Evolutionary conservation across 2,797 vertebrate genomes (phyloP), one percentile per base, ranked within the genome.

Genomic region (Novumbra hubbsi): DNA sequence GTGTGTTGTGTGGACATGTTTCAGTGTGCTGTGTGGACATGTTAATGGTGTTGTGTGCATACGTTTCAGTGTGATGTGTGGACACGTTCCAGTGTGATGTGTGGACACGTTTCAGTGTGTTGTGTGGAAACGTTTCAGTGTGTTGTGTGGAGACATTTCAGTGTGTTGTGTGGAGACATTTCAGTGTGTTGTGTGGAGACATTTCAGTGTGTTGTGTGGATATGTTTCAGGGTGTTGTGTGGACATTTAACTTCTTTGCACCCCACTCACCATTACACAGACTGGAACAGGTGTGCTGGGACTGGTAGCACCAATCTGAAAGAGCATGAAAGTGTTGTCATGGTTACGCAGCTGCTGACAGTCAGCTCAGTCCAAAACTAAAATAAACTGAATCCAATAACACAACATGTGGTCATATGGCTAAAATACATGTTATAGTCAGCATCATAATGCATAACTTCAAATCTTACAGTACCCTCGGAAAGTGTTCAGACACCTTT

Each of bases 291-390:
- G 71, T 72, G 69, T 88, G 86, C 83, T 94, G 89, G 50, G 87
- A 87, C 79, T 92, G 84, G 75, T 95, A 95, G 79, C 94, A 94
- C 94, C 94, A 95, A 1, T 90, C 88, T 90, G 77, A 75, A 88
- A 88, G 66, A n/a, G 70, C 2, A 74, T 1, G 74, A 38, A 19
- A 24, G 3, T 6, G 1, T 45, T 14, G 11, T 21, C 55, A 60
- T 60, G 19, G 21, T 60, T 24, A 60, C 16, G 12, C 41, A 3
- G 21, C 21, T 11, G 11, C 34, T 38, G 5, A 38, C 34, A 60
- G 55, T 27, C 41, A 12, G 21, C 11, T 21, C 21, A 60, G n/a
- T 60, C 21, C 9, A 17, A 21, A 14, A 21, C n/a, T 11, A 27
- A 60, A 24, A 60, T 55, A 21, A 4, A 60, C 41, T 11, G 41